phyloP scores from a whole-genome alignment of 2,797 vertebrate species.

The Poecilia gillii region DNA sequence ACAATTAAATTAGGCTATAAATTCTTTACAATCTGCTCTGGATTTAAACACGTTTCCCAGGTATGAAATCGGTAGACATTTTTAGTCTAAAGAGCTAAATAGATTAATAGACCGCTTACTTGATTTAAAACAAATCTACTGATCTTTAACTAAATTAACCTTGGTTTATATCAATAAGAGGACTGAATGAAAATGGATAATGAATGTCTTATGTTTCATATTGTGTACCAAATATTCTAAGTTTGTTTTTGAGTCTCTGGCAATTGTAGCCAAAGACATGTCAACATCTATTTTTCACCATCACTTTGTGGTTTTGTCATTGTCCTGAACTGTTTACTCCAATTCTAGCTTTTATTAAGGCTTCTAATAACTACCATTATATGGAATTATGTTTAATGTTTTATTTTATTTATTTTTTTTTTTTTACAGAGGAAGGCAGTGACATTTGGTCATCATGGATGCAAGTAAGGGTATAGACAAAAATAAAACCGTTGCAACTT shows the following conservation, averaged over 20 bases:
- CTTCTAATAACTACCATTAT: neutral
- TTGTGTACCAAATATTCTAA: neutral
- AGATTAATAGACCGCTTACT: neutral
- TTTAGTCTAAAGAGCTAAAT: neutral
- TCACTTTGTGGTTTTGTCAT: neutral
- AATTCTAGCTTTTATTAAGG: neutral
- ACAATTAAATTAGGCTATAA: neutral
- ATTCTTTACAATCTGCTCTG: neutral
- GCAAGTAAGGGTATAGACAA: constrained; percentile 66
- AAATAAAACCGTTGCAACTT: neutral
- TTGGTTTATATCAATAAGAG: neutral
- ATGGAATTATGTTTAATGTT: neutral
- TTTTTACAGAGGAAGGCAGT: constrained; percentile 59
- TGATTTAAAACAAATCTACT: neutral
- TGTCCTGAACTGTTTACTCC: neutral
- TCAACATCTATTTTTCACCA: neutral
- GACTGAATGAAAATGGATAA: neutral
- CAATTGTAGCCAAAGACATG: neutral
- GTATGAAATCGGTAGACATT: neutral
- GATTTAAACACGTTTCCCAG: neutral
- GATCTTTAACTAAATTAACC: neutral
- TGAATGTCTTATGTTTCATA: neutral
- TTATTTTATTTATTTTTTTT: neutral
- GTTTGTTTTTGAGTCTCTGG: neutral
- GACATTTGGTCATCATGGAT: constrained; percentile 70